Conservation (phyloP, 2,888 invertebrate species). For the Pecten maximus region DNA sequence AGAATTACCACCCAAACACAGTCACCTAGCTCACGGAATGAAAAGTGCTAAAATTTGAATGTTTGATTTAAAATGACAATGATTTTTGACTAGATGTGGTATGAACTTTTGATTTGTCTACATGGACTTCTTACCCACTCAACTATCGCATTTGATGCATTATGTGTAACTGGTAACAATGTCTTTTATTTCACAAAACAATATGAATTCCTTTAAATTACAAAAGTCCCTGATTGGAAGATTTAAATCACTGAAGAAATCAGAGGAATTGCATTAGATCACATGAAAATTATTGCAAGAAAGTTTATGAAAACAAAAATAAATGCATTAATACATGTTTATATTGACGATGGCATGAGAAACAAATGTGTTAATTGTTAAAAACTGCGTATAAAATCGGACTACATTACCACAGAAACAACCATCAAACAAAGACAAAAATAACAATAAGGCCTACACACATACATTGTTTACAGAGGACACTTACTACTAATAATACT, state of each 20-base stretch:
- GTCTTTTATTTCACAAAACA: background rate
- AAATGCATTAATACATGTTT: slow-evolving; percentile 22
- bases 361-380: background rate
- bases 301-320: slow-evolving; percentile 27
- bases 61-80: background rate
- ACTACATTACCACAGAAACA: background rate
- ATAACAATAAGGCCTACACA: slow-evolving; percentile 9
- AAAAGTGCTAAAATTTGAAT: background rate
- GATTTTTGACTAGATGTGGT: background rate
- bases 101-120: slow-evolving; percentile 22
- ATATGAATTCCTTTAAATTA: background rate
- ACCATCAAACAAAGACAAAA: background rate
- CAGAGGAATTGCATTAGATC: slow-evolving; percentile 23
- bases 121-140: background rate
- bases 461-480: slow-evolving; percentile 6
- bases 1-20: background rate
- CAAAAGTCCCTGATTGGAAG: background rate
- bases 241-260: background rate
- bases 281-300: background rate
- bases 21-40: background rate
- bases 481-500: background rate
- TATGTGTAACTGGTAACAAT: background rate
- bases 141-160: background rate
- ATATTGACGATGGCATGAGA: background rate
- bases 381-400: slow-evolving; percentile 24